These are phyloP conservation scores for Zygothrica quintamaculata DNA, from an alignment of 2,888 invertebrate species.

Conservation along the genomic window DNA sequence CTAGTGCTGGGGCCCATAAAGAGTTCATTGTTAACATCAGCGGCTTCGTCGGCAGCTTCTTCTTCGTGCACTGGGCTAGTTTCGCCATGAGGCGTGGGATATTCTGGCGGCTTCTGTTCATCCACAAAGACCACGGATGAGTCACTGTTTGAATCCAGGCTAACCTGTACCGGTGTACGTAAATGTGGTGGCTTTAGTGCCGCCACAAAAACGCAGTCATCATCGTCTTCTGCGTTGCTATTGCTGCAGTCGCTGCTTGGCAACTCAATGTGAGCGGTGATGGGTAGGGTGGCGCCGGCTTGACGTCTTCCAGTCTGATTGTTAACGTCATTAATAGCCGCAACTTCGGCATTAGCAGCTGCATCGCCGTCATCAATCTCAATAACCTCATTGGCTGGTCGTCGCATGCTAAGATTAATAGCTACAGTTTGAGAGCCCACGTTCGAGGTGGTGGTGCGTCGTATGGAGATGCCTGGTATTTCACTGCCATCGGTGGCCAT, in stretches of 20 bases:
- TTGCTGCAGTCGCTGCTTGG: constrained; percentile 69
- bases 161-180: constrained; percentile 84
- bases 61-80: background rate
- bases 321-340: constrained; percentile 61
- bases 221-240: constrained; percentile 75
- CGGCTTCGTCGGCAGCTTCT: background rate
- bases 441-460: constrained; percentile 65
- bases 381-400: constrained; percentile 75
- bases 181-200: constrained; percentile 84
- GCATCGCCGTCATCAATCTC: constrained; percentile 78
- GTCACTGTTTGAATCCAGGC: constrained; percentile 82
- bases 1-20: constrained; percentile 82
- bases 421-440: constrained; percentile 77
- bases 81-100: background rate
- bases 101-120: constrained; percentile 51
- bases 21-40: constrained; percentile 49
- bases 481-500: constrained; percentile 76
- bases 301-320: constrained; percentile 49
- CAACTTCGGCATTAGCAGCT: constrained; percentile 72
- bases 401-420: constrained; percentile 83
- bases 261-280: constrained; percentile 80
- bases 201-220: constrained; percentile 84
- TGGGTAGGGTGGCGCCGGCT: constrained; percentile 62
- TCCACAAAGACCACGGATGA: constrained; percentile 84
- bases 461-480: constrained; percentile 71